Evolutionary conservation across 23 tunicate genomes (phyloP).

Genomic region (Botrylloides violaceus): DNA sequence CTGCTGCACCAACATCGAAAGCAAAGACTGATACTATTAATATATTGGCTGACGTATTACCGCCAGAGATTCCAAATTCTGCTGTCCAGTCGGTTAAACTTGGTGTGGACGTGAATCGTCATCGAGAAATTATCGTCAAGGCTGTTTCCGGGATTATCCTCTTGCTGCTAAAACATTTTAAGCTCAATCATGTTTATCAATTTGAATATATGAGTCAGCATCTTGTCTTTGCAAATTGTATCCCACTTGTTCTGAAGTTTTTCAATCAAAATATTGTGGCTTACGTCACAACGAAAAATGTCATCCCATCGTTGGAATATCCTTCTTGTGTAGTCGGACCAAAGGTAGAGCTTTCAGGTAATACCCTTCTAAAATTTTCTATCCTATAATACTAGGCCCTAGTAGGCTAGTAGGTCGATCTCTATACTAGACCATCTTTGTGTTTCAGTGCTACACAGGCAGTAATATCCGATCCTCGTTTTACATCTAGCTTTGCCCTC

Average conservation of each 20-base stretch:
- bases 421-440: no score
- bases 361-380: no score
- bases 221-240: constrained; percentile 91
- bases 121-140: constrained; percentile 84
- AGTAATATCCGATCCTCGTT: no score
- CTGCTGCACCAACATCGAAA: constrained; percentile 98
- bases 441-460: no score
- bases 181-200: constrained; percentile 84
- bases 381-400: no score
- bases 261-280: constrained; percentile 93
- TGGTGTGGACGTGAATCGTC: constrained; percentile 84
- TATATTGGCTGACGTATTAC: constrained; percentile 76
- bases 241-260: constrained; percentile 84
- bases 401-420: no score
- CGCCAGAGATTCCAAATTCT: constrained; percentile 68
- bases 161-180: constrained; percentile 86
- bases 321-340: constrained; percentile 81
- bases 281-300: constrained; percentile 86
- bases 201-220: constrained; percentile 96
- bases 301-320: constrained; percentile 80
- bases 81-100: constrained; percentile 48
- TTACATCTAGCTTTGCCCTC: no score
- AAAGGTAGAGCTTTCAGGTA: constrained; percentile 42
- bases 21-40: constrained; percentile 75
- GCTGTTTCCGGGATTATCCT: constrained; percentile 75